Conservation (phyloP, 2,797 vertebrate genomes). For the Pachyuromys duprasi region DNA sequence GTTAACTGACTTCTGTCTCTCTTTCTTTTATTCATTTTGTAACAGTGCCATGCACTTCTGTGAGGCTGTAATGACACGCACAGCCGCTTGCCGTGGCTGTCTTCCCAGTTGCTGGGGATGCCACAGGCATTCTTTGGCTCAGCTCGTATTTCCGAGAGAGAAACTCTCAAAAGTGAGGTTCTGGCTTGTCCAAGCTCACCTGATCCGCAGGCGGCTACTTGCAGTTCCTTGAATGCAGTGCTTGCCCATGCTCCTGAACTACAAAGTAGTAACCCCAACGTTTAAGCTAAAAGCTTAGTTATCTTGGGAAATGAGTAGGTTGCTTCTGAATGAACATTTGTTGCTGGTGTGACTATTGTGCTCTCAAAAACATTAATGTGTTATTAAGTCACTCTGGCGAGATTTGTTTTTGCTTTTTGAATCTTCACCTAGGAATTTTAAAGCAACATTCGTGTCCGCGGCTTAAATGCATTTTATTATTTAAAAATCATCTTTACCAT, state of each 20-base stretch:
- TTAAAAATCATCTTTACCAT: constrained; percentile 50
- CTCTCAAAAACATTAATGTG: background rate
- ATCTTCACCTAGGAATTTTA: constrained; percentile 27
- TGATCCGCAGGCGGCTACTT: background rate
- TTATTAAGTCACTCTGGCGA: background rate
- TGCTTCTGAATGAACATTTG: background rate
- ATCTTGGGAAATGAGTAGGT: background rate
- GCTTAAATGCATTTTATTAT: constrained; percentile 39
- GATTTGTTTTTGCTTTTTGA: background rate
- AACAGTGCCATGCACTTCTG: constrained; percentile 5
- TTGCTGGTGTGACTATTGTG: background rate
- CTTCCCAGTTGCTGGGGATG: constrained; percentile 64
- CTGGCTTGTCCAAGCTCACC: constrained; percentile 53
- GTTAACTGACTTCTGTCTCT: constrained; percentile 7
- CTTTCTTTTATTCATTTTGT: background rate
- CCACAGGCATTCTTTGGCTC: constrained; percentile 54
- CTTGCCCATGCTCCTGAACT: background rate
- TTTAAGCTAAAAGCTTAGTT: constrained; percentile 33
- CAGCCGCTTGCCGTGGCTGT: background rate
- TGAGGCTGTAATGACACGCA: constrained; percentile 24
- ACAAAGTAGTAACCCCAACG: background rate
- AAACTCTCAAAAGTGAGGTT: constrained; percentile 18
- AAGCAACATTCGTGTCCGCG: background rate
- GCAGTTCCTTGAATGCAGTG: constrained; percentile 55
- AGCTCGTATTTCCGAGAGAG: constrained; percentile 65